Conservation (phyloP, 2,888 invertebrate genomes). For the Cephus pulcher region DNA sequence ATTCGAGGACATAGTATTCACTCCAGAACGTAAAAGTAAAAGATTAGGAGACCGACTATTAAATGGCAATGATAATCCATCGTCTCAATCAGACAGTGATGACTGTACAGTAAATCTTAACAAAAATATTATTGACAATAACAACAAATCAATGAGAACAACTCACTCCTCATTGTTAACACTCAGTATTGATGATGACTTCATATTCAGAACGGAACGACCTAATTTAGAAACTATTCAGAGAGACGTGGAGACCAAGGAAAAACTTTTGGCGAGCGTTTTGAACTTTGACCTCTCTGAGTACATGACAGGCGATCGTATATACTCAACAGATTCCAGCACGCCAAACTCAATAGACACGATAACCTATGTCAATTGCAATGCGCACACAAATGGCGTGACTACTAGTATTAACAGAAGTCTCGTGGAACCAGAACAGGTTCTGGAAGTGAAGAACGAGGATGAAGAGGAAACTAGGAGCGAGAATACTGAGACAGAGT, state of each 20-base stretch:
- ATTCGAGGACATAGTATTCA: constrained; percentile 77
- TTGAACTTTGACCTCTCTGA: constrained; percentile 71
- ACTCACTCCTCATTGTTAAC: constrained; percentile 49
- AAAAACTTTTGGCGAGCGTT: constrained; percentile 77
- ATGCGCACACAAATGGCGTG: constrained; percentile 19
- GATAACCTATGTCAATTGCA: constrained; percentile 39
- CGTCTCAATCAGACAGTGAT: constrained; percentile 9
- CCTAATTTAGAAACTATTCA: constrained; percentile 71
- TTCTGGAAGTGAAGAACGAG: not conserved
- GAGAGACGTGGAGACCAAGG: constrained; percentile 80
- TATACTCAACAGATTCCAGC: constrained; percentile 33
- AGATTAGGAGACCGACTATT: constrained; percentile 30
- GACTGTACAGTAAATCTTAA: not conserved
- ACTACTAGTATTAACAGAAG: not conserved
- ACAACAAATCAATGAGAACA: constrained; percentile 39
- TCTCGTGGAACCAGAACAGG: not conserved
- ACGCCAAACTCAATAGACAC: constrained; percentile 39
- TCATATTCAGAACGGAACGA: constrained; percentile 38
- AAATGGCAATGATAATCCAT: constrained; percentile 29
- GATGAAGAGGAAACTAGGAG: constrained; percentile 15
- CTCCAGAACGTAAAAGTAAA: constrained; percentile 69
- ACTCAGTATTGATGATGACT: constrained; percentile 50
- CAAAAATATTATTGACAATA: constrained; percentile 19
- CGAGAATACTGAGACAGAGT: constrained; percentile 40
- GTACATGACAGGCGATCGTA: constrained; percentile 52